Conservation (phyloP, 2,888 invertebrate species). For the Papilio gigon region DNA sequence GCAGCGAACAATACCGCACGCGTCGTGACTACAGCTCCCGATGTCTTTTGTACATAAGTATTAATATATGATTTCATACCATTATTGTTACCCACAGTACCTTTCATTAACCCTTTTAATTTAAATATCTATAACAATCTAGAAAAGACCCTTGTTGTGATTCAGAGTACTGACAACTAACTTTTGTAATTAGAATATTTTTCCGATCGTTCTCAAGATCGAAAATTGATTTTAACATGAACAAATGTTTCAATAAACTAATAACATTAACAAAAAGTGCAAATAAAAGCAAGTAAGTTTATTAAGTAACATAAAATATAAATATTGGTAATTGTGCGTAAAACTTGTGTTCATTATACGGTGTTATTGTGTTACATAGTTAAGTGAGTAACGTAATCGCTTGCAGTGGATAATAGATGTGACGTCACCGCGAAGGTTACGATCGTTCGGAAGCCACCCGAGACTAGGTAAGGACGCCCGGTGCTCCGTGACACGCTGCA, state of each 20-base stretch:
- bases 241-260: neutral
- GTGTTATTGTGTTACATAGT: constrained; percentile 32
- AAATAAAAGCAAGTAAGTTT: neutral
- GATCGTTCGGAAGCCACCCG: constrained; percentile 56
- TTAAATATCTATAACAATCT: too few relatives aligned
- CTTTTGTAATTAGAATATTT: too few relatives aligned
- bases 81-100: neutral
- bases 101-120: neutral
- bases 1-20: constrained; percentile 22
- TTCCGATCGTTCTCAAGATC: too few relatives aligned
- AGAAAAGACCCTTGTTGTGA: too few relatives aligned
- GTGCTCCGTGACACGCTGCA: constrained; percentile 63
- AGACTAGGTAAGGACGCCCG: constrained; percentile 59
- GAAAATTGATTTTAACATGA: neutral
- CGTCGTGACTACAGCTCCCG: constrained; percentile 24
- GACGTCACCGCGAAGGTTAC: constrained; percentile 66
- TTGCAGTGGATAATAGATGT: constrained; percentile 54
- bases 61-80: neutral
- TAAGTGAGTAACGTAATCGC: constrained; percentile 44
- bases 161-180: too few relatives aligned
- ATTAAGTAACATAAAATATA: neutral
- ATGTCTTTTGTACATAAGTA: neutral
- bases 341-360: constrained; percentile 23
- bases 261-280: neutral
- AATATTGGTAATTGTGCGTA: constrained; percentile 21